Base-by-base conservation (phyloP, 2,797 vertebrate species). In the Aeoliscus strigatus region DNA sequence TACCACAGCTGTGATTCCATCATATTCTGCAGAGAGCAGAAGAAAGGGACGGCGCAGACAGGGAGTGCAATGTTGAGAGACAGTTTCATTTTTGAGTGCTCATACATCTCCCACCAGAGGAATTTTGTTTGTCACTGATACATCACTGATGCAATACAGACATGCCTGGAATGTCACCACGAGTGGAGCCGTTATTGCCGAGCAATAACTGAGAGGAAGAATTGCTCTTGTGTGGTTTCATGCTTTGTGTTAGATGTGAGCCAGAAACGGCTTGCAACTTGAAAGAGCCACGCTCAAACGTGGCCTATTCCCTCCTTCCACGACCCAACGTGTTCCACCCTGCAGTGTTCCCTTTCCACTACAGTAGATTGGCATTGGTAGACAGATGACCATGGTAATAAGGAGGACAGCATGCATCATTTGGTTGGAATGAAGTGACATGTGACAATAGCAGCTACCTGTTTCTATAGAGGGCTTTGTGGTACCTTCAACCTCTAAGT, bases 211-310 rank as follows among this genome's bases (percentile, higher is more conserved):
- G 33, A 9, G 50, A 70, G 51, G 59, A 58, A 55, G 51, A 65
- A 63, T 48, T 51, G 49, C 54, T 60, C 36, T 51, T 34, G 27
- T 47, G 57, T 2, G 51, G 73, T 53, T 77, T 81, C 70, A 73
- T 79, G 75, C 58, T 58, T 56, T 45, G 44, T 62, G 74, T 80
- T 65, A 60, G 66, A 64, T 46, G 51, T 49, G 51, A 75, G 75
- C 76, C 73, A 57, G 77, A 68, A 72, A 78, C 73, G 73, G 67
- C 65, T 32, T 16, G 44, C 61, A 48, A 36, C 60, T 50, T 48
- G 11, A 64, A 59, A 38, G 48, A 54, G 46, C 52, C 52, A 34
- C 59, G 33, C 53, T 51, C 46, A 73, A 77, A 73, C 60, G 73
- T 72, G 78, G 75, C 39, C 57, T 46, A 12, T 61, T 60, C 42